Base-by-base conservation (phyloP, 53 echinoderm and acorn worm genomes). In the Henricia sp. region DNA sequence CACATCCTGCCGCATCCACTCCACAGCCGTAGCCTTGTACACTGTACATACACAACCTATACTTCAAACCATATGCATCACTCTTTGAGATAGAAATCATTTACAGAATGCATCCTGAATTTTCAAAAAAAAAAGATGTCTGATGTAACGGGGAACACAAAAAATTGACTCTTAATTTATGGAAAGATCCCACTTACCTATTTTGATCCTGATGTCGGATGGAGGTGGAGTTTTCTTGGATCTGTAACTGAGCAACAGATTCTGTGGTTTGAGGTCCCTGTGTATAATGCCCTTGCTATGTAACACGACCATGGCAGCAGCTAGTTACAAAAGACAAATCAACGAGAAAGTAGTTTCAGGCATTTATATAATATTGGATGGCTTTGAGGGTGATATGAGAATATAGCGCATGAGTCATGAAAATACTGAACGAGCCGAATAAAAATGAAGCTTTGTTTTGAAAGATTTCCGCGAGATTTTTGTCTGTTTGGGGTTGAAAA, bases 241-340 rank as follows among this genome's bases (percentile, higher is more conserved):
- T 62, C 85, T 88, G 78, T 96, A 85, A 48, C 92, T 92, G 40
- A 96, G 94, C 3, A 94, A 65, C 10, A 94, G 82, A 50, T 96
- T 96, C 77, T 94, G 94, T 19, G 97, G 97, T 52, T 96, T 96
- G 83, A 96, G 83, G 77, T 96, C 97, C 44, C 97, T 50, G 82
- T 94, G 94, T 53, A 94, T 92, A 63, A 94, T 94, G 34, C 97
- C 97, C 71, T 94, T 94, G 63, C 68, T 91, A 77, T 92, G 94
- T 30, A 96, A 46, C 14, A 91, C 94, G 68, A 68, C 88, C 94
- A 94, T 94, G 0, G 97, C 97, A 24, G 92, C 60, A 50, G 93
- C 96, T 96, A 67, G n/a, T n/a, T n/a, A n/a, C n/a, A n/a, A 72
- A 33, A 23, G 48, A 51, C 39, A 44, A 71, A 73, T 57, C 19